phyloP scores from a whole-genome alignment of 2,113 vertebrate species.

The Oncorhynchus gorbuscha region DNA sequence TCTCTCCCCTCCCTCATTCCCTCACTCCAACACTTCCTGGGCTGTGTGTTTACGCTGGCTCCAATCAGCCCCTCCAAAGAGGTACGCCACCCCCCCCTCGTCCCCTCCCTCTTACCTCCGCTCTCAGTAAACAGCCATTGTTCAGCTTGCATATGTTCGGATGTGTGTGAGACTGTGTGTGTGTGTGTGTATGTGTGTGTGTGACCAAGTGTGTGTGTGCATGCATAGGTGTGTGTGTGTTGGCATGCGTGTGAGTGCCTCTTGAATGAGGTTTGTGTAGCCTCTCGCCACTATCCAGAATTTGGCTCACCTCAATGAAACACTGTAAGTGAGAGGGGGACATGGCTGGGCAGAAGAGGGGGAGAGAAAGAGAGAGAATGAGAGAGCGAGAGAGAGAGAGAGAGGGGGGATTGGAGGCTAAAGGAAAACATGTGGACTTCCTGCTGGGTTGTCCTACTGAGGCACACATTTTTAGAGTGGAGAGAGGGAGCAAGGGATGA shows the following conservation, averaged over 20 bases:
- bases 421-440: slow-evolving; percentile 19
- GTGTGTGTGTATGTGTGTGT: too few species aligned
- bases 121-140: slow-evolving; percentile 61
- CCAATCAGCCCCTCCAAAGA: neutral
- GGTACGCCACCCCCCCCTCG: too few species aligned
- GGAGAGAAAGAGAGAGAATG: neutral
- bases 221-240: slow-evolving; percentile 8
- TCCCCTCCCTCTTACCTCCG: slow-evolving; percentile 2
- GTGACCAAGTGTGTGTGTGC: neutral
- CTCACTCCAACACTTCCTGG: slow-evolving; percentile 69
- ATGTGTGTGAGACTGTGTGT: too few species aligned
- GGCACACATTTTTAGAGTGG: slow-evolving; percentile 28
- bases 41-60: slow-evolving; percentile 65
- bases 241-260: slow-evolving; percentile 11
- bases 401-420: neutral
- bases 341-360: neutral
- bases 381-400: too few species aligned
- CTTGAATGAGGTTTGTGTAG: slow-evolving; percentile 48
- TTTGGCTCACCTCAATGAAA: slow-evolving; percentile 16
- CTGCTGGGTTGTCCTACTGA: slow-evolving; percentile 33
- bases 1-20: slow-evolving; percentile 23
- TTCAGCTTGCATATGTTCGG: slow-evolving; percentile 31
- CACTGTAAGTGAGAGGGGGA: neutral
- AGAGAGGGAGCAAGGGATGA: slow-evolving; percentile 6
- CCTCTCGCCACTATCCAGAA: slow-evolving; percentile 37